A percentile compares a stretch with the other conserved stretches of the same genome.
These are phyloP conservation scores for Boleophthalmus pectinirostris DNA, from an alignment of 2,113 vertebrate species.

Conservation along the genomic window DNA sequence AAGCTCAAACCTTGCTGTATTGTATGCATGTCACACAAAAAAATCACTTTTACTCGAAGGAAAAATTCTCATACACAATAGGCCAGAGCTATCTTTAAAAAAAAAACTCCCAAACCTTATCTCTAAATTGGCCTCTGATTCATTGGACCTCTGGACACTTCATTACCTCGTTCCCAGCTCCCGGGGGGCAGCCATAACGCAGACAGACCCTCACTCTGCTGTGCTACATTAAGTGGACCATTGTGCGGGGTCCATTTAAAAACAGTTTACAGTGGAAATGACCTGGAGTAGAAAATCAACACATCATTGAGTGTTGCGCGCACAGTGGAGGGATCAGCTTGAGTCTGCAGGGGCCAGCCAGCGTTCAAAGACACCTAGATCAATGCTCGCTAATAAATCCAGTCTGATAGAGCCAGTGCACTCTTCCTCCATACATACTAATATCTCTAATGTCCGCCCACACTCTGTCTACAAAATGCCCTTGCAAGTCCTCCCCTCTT, in stretches of 20 bases:
- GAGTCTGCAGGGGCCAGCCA: slow-evolving; percentile 49
- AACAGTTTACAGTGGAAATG: slow-evolving; percentile 37
- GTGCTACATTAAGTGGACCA: slow-evolving; percentile 14
- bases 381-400: slow-evolving; percentile 70
- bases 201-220: slow-evolving; percentile 6
- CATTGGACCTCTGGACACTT: background rate
- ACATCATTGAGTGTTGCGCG: slow-evolving; percentile 36
- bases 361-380: slow-evolving; percentile 71
- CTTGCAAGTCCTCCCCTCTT: slow-evolving; percentile 26
- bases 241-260: slow-evolving; percentile 8
- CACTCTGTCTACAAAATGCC: slow-evolving; percentile 33
- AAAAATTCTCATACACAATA: background rate
- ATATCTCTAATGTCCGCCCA: slow-evolving; percentile 51
- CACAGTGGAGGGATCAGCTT: slow-evolving; percentile 54
- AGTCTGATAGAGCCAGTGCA: slow-evolving; percentile 58
- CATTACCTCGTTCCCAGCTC: background rate
- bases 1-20: too few relatives aligned
- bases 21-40: too few relatives aligned
- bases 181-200: background rate
- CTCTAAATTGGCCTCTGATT: background rate
- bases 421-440: slow-evolving; percentile 67
- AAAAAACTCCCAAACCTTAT: background rate
- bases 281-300: slow-evolving; percentile 45
- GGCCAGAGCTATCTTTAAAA: background rate
- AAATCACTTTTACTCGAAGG: background rate